These are phyloP conservation scores for Psilanteris sp. DNA, from an alignment of 1,140 invertebrate species.

Conservation along the genomic window DNA sequence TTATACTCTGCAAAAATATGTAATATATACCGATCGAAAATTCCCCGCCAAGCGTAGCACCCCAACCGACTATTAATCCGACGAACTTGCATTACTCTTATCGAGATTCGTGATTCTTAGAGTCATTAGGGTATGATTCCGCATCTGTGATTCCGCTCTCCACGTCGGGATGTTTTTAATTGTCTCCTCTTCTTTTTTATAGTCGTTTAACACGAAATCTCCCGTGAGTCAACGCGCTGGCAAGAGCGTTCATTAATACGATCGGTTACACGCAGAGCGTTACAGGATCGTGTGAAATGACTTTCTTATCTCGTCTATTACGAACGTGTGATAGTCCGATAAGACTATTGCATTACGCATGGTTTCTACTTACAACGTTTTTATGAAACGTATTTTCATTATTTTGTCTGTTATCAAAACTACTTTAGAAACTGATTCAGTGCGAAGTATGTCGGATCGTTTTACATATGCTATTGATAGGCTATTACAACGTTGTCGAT, in stretches of 20 bases:
- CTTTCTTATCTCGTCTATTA: slow-evolving; percentile 46
- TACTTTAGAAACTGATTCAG: no score
- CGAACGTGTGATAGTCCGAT: slow-evolving; percentile 11
- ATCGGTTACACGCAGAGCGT: slow-evolving; percentile 50
- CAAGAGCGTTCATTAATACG: slow-evolving; percentile 56
- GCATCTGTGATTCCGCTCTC: slow-evolving; percentile 53
- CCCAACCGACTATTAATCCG: slow-evolving; percentile 31
- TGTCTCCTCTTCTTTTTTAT: slow-evolving; percentile 52
- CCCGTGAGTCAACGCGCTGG: slow-evolving; percentile 7
- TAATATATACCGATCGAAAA: slow-evolving; percentile 36
- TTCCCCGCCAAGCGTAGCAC: slow-evolving; percentile 25
- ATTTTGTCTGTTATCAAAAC: no score
- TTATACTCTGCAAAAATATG: slow-evolving; percentile 40
- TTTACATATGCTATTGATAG: no score
- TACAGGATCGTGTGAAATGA: slow-evolving; percentile 41
- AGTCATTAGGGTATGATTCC: slow-evolving; percentile 60
- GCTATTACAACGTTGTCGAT: no score
- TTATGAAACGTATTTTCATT: no score
- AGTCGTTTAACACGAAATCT: slow-evolving; percentile 49
- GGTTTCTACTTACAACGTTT: no score
- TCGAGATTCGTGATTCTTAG: slow-evolving; percentile 57
- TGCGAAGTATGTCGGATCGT: no score
- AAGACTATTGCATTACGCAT: no score
- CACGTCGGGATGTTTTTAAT: slow-evolving; percentile 50
- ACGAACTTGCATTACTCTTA: slow-evolving; percentile 52